phyloP scores from a whole-genome alignment of 2,888 invertebrate species.

The Hipparchia sbordonii region DNA sequence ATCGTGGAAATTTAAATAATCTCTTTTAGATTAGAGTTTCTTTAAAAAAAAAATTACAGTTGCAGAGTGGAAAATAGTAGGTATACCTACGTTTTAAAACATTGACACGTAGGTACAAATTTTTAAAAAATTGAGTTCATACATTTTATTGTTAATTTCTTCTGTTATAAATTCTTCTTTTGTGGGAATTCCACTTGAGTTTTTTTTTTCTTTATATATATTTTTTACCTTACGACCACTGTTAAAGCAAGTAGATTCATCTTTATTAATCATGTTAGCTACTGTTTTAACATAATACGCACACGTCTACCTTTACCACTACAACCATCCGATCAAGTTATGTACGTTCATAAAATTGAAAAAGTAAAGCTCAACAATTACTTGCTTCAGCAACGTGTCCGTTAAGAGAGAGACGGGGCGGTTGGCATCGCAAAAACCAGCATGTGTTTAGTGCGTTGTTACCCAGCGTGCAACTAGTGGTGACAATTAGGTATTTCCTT shows the following conservation, averaged over 20 bases:
- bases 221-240: background rate
- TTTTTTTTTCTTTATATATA: background rate
- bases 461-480: background rate
- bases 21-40: too few species aligned
- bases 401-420: background rate
- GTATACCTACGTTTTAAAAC: too few species aligned
- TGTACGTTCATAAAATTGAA: background rate
- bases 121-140: background rate
- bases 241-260: slow-evolving; percentile 12
- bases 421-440: slow-evolving; percentile 2
- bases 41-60: too few species aligned
- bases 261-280: slow-evolving; percentile 4
- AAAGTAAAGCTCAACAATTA: background rate
- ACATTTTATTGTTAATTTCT: background rate
- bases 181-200: slow-evolving; percentile 2
- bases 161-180: background rate
- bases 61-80: too few species aligned
- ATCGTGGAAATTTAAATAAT: background rate
- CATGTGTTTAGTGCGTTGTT: slow-evolving; percentile 7
- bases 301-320: background rate
- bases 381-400: slow-evolving; percentile 11
- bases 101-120: background rate
- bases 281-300: background rate
- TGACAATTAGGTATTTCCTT: slow-evolving; percentile 36
- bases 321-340: background rate